A percentile compares a stretch with the other conserved stretches of the same genome.
phyloP scores from a whole-genome alignment of 2,797 vertebrate species.

The Gadopsis marmoratus region DNA sequence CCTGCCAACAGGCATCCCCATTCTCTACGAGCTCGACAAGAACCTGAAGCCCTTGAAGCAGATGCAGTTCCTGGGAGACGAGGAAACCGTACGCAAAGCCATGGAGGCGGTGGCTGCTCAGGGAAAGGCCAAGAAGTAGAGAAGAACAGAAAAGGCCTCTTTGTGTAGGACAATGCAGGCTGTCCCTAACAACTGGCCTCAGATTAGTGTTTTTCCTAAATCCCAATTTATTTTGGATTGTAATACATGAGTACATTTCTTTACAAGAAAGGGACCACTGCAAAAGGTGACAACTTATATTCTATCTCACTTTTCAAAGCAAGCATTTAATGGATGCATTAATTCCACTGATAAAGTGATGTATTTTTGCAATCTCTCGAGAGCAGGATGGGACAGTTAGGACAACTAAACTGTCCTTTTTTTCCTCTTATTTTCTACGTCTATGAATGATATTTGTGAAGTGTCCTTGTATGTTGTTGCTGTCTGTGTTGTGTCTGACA shows the following conservation, averaged over 20 bases:
- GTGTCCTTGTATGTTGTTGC: slow-evolving; percentile 32
- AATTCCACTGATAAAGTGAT: slow-evolving; percentile 2
- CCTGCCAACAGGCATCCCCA: slow-evolving; percentile 94
- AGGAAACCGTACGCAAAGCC: slow-evolving; percentile 94
- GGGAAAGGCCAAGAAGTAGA: slow-evolving; percentile 93
- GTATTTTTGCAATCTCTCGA: slow-evolving; percentile 61
- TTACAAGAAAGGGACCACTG: slow-evolving; percentile 22
- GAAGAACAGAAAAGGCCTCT: slow-evolving; percentile 20
- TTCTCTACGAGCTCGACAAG: slow-evolving; percentile 94
- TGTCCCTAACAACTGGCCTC: slow-evolving; percentile 37
- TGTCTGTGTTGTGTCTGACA: slow-evolving; percentile 40
- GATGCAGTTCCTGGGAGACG: slow-evolving; percentile 95
- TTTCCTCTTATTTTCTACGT: slow-evolving; percentile 5
- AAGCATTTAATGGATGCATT: slow-evolving; percentile 22
- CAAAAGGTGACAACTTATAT: not conserved
- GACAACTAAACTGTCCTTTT: slow-evolving; percentile 22
- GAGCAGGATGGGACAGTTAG: slow-evolving; percentile 27
- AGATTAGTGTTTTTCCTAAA: slow-evolving; percentile 44
- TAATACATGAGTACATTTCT: slow-evolving; percentile 27
- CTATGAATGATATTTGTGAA: slow-evolving; percentile 32
- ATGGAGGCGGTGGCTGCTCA: slow-evolving; percentile 95
- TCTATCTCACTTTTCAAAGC: slow-evolving; percentile 2
- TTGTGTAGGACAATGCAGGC: slow-evolving; percentile 24
- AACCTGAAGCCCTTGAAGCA: slow-evolving; percentile 93
- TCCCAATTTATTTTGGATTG: slow-evolving; percentile 43